phyloP scores from a whole-genome alignment of 2,113 vertebrate genomes.

The Solea senegalensis region DNA sequence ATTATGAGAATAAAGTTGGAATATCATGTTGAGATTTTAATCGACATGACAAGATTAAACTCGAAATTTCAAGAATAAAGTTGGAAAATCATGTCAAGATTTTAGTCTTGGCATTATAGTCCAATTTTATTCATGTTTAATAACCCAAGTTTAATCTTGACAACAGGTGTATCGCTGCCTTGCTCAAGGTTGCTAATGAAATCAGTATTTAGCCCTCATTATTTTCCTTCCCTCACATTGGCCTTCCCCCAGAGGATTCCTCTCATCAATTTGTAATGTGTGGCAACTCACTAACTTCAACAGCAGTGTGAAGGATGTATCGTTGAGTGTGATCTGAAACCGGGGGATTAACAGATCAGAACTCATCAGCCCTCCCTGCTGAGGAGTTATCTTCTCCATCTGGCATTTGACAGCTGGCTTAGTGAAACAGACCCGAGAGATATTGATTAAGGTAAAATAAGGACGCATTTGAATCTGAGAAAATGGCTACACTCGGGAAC shows the following conservation, averaged over 20 bases:
- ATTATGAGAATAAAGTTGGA: too few species aligned
- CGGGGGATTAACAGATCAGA: slow-evolving; percentile 23
- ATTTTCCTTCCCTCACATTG: not conserved
- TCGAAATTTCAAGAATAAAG: too few species aligned
- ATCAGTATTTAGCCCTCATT: not conserved
- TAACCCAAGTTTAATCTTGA: too few species aligned
- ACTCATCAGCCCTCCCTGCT: not conserved
- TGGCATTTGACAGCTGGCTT: slow-evolving; percentile 29
- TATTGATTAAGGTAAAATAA: slow-evolving; percentile 28
- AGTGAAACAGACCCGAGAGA: slow-evolving; percentile 11
- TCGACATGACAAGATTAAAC: too few species aligned
- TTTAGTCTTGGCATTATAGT: too few species aligned
- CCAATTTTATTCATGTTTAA: too few species aligned
- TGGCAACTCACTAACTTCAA: not conserved
- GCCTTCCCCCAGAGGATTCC: not conserved
- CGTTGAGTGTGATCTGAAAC: slow-evolving; percentile 2
- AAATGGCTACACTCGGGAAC: not conserved
- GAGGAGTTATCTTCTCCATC: slow-evolving; percentile 12
- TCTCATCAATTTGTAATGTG: not conserved
- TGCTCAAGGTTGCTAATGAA: too few species aligned
- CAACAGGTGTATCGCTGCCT: too few species aligned
- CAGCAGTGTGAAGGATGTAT: not conserved
- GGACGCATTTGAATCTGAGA: not conserved
- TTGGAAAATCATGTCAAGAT: too few species aligned
- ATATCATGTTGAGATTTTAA: too few species aligned